Percentiles rank a stretch among this genome's conserved stretches.
These are phyloP conservation scores for Bombylius discolor DNA, from an alignment of 2,888 invertebrate species.

Conservation along the genomic window DNA sequence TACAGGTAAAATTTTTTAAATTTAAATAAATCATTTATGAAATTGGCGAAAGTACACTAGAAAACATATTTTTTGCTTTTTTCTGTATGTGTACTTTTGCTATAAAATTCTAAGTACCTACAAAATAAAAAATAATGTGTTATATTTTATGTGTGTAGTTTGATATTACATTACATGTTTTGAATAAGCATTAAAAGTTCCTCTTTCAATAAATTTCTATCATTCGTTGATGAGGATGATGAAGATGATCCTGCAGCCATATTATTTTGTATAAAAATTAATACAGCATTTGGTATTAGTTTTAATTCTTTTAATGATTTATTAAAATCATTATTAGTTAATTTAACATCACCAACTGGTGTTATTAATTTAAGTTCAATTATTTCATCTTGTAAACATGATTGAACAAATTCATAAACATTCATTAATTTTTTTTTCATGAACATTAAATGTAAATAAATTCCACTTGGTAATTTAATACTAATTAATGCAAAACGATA, in stretches of 20 bases:
- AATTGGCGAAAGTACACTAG: too few relatives aligned
- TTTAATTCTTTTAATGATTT: constrained; percentile 57
- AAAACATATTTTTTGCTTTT: too few relatives aligned
- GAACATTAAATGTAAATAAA: constrained; percentile 71
- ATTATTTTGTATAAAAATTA: constrained; percentile 61
- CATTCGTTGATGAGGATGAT: constrained; percentile 22
- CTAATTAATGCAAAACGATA: constrained; percentile 78
- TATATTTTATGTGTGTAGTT: too few relatives aligned
- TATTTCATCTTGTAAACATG: constrained; percentile 54
- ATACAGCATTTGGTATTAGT: constrained; percentile 62
- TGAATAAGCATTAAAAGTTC: constrained; percentile 61
- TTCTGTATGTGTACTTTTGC: too few relatives aligned
- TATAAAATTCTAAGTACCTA: too few relatives aligned
- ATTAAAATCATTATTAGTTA: constrained; percentile 51
- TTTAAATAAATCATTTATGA: too few relatives aligned
- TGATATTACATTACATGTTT: constrained; percentile 24
- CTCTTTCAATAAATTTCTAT: constrained; percentile 51
- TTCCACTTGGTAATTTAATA: constrained; percentile 77
- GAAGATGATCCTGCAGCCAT: constrained; percentile 37
- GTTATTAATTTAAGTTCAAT: constrained; percentile 57
- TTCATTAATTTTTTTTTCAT: constrained; percentile 62
- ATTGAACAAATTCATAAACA: constrained; percentile 66
- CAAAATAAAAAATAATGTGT: too few relatives aligned
- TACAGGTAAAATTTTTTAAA: too few relatives aligned
- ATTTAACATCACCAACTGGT: constrained; percentile 44